phyloP scores from a whole-genome alignment of 2,888 invertebrate genomes.

The Pristionchus maxplancki region DNA sequence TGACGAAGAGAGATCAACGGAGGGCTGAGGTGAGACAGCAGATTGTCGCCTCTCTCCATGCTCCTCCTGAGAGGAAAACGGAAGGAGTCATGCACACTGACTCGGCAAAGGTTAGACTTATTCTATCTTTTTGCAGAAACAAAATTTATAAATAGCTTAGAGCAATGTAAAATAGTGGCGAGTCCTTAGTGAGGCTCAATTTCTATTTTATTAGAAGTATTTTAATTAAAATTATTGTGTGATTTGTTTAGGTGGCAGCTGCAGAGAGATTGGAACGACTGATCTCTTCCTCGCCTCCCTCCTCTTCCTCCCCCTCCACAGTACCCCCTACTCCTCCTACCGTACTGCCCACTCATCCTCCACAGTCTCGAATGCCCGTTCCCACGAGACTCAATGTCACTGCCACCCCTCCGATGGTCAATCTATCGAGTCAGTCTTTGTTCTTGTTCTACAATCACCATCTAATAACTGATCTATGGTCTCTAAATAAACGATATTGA shows the following conservation, averaged over 20 bases:
- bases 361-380: constrained; percentile 37
- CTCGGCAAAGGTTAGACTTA: neutral
- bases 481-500: neutral
- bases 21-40: constrained; percentile 47
- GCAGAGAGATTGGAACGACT: constrained; percentile 29
- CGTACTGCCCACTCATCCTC: constrained; percentile 9
- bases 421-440: neutral
- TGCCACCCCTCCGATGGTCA: neutral
- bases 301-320: constrained; percentile 38
- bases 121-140: no score
- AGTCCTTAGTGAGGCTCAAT: no score
- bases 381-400: constrained; percentile 17
- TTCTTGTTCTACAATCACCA: neutral
- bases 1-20: constrained; percentile 47
- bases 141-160: no score
- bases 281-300: neutral
- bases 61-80: constrained; percentile 1
- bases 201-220: no score
- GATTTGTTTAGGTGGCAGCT: constrained; percentile 17
- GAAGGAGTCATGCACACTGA: neutral
- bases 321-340: constrained; percentile 34
- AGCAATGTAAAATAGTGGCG: no score
- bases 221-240: neutral
- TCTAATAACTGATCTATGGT: neutral
- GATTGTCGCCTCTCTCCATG: constrained; percentile 43